Base-by-base conservation (phyloP, 2,113 vertebrate species). In the Emberiza fucata region DNA sequence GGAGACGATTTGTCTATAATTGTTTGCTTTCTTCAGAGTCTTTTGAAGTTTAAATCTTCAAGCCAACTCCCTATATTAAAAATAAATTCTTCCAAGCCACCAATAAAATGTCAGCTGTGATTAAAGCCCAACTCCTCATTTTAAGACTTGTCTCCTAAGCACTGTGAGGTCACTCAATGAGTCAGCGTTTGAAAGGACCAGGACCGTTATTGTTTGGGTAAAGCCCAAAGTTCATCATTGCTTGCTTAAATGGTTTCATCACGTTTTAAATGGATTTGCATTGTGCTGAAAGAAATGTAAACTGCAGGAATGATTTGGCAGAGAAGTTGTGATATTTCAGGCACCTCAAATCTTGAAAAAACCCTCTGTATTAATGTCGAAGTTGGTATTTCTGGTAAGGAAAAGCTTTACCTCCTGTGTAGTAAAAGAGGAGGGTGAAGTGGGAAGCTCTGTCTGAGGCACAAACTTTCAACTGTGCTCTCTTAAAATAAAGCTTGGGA, bases 11-110 rank as follows among this genome's bases (percentile, higher is more conserved):
- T 96, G 86, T 73, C 83, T 64, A 5, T 65, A 88, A 90, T 76
- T 97, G 66, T 93, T 94, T 86, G 89, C 89, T 81, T 97, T 94
- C 73, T 92, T 84, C 77, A 12, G 90, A 84, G 45, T 75, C 94
- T 94, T 96, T 94, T 97, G 92, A 97, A 97, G 87, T 95, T 87
- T 78, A 75, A 94, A 81, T 95, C 92, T 97, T 76, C 72, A 78
- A 96, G 76, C 75, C 85, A 93, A 82, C 69, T 78, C 82, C 78
- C 73, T 95, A 90, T 85, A 97, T 96, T 97, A 96, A 96, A 97
- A 97, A 95, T 69, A 96, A 98, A 95, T 88, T 95, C 65, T 97
- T 97, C 95, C 79, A 90, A 88, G 78, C 95, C 90, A 78, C 92
- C 91, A 96, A 91, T 96, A 88, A 96, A 97, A 96, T 90, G 84